Evolutionary conservation across 2,888 invertebrate species (phyloP).

Genomic region (Cephus runcator): DNA sequence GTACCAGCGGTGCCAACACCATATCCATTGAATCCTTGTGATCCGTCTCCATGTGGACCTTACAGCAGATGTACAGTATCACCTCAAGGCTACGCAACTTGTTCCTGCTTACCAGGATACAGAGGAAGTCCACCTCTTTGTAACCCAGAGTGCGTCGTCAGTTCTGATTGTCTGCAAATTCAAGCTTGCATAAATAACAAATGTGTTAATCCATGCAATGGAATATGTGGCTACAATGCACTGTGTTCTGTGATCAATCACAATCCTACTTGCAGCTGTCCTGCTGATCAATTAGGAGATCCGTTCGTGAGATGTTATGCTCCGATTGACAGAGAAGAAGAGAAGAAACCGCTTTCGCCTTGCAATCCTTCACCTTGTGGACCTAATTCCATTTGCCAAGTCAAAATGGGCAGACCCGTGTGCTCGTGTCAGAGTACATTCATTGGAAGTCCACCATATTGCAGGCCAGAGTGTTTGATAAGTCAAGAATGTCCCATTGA

Average conservation of each 20-base stretch:
- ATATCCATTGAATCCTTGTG: conserved; percentile 71
- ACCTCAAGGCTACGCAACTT: conserved; percentile 57
- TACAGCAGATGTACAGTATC: conserved; percentile 34
- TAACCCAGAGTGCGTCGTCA: conserved; percentile 86
- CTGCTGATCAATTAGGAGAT: conserved; percentile 80
- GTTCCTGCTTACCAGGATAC: conserved; percentile 82
- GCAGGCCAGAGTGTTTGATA: conserved; percentile 84
- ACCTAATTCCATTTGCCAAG: conserved; percentile 85
- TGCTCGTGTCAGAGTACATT: conserved; percentile 85
- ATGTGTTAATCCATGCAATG: conserved; percentile 86
- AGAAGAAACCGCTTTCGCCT: conserved; percentile 55
- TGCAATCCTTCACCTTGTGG: conserved; percentile 74
- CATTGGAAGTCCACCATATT: conserved; percentile 83
- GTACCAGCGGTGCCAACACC: conserved; percentile 28
- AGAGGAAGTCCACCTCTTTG: conserved; percentile 85
- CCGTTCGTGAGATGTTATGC: conserved; percentile 78
- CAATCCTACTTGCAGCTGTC: conserved; percentile 87
- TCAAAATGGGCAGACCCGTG: conserved; percentile 80
- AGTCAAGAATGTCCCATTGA: conserved; percentile 84
- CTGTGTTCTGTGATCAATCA: conserved; percentile 84
- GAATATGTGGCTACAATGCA: conserved; percentile 82
- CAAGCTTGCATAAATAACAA: conserved; percentile 83
- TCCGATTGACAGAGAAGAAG: conserved; percentile 31
- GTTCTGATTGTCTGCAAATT: conserved; percentile 83
- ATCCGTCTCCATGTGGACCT: conserved; percentile 67